These are phyloP conservation scores for Scolopax bukidnonensis DNA, from an alignment of 2,797 vertebrate genomes.

Conservation along the genomic window DNA sequence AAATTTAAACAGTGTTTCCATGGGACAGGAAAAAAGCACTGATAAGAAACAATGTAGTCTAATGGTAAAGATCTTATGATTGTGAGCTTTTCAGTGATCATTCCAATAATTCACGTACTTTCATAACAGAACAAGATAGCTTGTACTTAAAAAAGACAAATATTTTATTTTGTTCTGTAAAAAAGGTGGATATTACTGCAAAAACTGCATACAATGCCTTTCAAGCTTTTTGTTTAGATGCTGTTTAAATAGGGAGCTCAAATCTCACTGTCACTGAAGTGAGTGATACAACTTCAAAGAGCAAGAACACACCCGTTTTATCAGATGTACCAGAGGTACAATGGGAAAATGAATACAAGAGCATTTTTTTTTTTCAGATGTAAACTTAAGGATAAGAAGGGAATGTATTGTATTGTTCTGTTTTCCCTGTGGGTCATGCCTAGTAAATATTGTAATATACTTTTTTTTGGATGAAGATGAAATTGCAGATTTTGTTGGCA, in stretches of 20 bases:
- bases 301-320: not conserved
- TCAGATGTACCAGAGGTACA: conserved; percentile 9
- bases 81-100: conserved; percentile 36
- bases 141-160: conserved; percentile 7
- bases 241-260: not conserved
- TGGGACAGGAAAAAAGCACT: conserved; percentile 53
- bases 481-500: not conserved
- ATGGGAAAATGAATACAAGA: not conserved
- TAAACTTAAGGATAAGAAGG: not conserved
- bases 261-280: not conserved
- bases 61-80: conserved; percentile 42
- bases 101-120: conserved; percentile 9
- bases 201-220: conserved; percentile 28
- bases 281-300: not conserved
- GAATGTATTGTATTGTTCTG: not conserved
- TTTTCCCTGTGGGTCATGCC: not conserved
- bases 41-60: conserved; percentile 55
- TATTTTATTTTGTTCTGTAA: too few relatives aligned
- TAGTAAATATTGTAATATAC: not conserved
- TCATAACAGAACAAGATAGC: conserved; percentile 55
- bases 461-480: not conserved
- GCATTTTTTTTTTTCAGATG: not conserved
- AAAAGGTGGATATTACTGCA: conserved; percentile 7
- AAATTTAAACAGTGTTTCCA: conserved; percentile 17
- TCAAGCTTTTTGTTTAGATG: conserved; percentile 33